Conservation (phyloP, 2,888 invertebrate genomes). For the Drosophila leonis region DNA sequence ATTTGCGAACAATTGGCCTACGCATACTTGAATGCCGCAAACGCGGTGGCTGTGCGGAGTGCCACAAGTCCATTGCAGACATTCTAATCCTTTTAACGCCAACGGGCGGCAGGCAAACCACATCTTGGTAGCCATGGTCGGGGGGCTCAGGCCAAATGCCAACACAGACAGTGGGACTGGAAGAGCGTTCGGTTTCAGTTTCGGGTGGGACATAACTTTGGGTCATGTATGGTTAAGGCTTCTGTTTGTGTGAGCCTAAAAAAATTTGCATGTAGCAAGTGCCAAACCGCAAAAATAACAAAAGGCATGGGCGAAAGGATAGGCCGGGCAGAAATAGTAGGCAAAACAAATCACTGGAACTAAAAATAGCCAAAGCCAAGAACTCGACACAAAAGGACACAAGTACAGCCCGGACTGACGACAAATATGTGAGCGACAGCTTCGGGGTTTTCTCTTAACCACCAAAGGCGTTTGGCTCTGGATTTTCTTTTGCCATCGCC, state of each 20-base stretch:
- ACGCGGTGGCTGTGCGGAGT: conserved; percentile 26
- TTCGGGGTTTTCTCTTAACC: conserved; percentile 44
- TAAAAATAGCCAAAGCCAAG: conserved; percentile 68
- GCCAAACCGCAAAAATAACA: conserved; percentile 78
- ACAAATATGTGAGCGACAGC: conserved; percentile 48
- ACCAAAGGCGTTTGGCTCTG: conserved; percentile 55
- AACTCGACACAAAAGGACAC: conserved; percentile 25
- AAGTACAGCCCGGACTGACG: conserved; percentile 26
- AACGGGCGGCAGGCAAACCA: conserved; percentile 37
- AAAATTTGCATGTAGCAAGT: conserved; percentile 67
- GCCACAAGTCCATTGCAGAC: conserved; percentile 62
- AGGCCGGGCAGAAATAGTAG: conserved; percentile 40
- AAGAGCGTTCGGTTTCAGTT: conserved; percentile 59
- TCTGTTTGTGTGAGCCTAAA: conserved; percentile 37
- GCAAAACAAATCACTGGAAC: conserved; percentile 72
- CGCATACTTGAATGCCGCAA: conserved; percentile 15
- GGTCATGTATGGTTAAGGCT: conserved; percentile 36
- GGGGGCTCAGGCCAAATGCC: conserved; percentile 25
- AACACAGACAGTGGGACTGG: conserved; percentile 24
- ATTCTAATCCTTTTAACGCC: conserved; percentile 72
- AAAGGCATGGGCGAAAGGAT: conserved; percentile 44
- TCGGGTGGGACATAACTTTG: conserved; percentile 48
- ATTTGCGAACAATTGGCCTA: conserved; percentile 13
- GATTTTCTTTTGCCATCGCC: conserved; percentile 24
- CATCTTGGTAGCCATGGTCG: conserved; percentile 20